phyloP scores from a whole-genome alignment of 2,888 invertebrate species.

The Diarsia brunnea region DNA sequence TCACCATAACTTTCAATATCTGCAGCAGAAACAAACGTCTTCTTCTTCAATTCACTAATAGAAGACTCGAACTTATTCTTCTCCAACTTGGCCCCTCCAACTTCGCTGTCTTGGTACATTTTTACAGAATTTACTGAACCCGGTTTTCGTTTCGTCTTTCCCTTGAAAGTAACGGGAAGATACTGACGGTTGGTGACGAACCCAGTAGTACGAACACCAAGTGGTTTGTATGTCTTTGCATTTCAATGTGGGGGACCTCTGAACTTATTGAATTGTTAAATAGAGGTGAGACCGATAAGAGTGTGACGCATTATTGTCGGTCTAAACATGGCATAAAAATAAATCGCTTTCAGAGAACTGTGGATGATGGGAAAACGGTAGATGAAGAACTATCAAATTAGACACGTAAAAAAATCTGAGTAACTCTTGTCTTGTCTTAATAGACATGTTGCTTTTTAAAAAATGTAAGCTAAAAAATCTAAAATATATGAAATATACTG shows the following conservation, averaged over 20 bases:
- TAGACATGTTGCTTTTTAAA: not conserved
- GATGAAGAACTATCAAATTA: too few relatives aligned
- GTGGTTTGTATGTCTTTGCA: constrained; percentile 65
- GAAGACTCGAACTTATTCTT: constrained; percentile 86
- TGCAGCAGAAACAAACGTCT: constrained; percentile 81
- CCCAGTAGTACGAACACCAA: constrained; percentile 17
- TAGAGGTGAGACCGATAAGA: constrained; percentile 72
- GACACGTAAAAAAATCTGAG: too few relatives aligned
- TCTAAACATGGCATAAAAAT: constrained; percentile 38
- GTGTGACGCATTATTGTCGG: constrained; percentile 57
- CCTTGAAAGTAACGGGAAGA: constrained; percentile 39
- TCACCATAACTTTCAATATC: constrained; percentile 85
- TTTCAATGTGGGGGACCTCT: constrained; percentile 81
- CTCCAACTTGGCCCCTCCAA: constrained; percentile 71
- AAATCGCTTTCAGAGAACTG: constrained; percentile 21
- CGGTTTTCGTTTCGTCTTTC: constrained; percentile 35
- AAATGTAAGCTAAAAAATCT: too few relatives aligned
- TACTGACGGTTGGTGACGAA: constrained; percentile 43
- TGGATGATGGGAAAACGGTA: not conserved
- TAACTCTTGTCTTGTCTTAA: not conserved
- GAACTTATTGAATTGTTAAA: constrained; percentile 84
- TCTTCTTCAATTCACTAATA: constrained; percentile 86
- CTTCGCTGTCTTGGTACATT: constrained; percentile 82
- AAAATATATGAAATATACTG: not conserved
- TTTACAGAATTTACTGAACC: constrained; percentile 56